phyloP scores from a whole-genome alignment of 2,113 vertebrate species.

The Leptobrachium leishanense region DNA sequence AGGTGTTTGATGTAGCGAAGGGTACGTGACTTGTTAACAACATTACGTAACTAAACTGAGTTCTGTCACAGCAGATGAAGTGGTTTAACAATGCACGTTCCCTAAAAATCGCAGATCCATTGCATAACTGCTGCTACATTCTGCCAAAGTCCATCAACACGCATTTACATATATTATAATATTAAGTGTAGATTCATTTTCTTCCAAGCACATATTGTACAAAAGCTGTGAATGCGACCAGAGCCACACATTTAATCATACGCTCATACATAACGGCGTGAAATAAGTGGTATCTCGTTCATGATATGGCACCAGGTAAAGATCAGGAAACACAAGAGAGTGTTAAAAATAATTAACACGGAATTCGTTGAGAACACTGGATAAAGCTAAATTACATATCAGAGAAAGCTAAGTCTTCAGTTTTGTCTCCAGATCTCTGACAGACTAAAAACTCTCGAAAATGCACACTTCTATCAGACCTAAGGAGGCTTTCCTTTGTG shows the following conservation, averaged over 20 bases:
- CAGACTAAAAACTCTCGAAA: conserved; percentile 22
- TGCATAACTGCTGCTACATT: too few species aligned
- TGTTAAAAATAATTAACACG: background rate
- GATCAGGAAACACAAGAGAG: background rate
- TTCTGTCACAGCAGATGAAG: too few species aligned
- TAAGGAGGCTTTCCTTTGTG: conserved; percentile 44
- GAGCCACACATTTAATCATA: background rate
- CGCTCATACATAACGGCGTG: background rate
- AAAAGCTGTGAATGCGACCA: too few species aligned
- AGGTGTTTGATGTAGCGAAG: too few species aligned
- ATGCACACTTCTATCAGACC: conserved; percentile 27
- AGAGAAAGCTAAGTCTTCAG: background rate
- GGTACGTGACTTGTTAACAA: too few species aligned
- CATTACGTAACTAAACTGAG: too few species aligned
- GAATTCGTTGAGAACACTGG: background rate
- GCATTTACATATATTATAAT: too few species aligned
- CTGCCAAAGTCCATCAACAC: too few species aligned
- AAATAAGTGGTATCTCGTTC: background rate
- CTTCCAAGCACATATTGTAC: too few species aligned
- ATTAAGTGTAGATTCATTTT: too few species aligned
- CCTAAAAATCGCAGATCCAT: too few species aligned
- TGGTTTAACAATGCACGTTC: too few species aligned
- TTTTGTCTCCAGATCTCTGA: background rate
- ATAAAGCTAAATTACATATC: conserved; percentile 1
- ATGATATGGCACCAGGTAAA: background rate